Percentiles rank a stretch among this genome's conserved stretches.
Evolutionary conservation across 2,113 vertebrate species (phyloP).

Genomic region (Thermophis baileyi): DNA sequence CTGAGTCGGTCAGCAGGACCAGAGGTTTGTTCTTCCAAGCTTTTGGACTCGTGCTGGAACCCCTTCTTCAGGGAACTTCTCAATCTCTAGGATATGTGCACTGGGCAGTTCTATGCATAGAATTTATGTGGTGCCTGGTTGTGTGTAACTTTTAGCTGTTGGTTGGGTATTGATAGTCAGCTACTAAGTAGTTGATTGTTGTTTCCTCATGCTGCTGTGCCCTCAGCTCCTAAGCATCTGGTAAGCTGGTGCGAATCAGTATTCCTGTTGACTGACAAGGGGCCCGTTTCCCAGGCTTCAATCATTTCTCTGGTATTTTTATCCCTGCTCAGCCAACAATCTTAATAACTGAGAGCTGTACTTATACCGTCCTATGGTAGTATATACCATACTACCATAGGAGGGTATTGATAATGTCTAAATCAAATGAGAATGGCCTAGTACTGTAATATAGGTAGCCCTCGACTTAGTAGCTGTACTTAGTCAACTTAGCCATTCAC

Average conservation of each 20-base stretch:
- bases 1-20: too few relatives aligned
- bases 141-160: background rate
- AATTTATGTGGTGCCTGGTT: background rate
- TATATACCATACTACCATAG: too few relatives aligned
- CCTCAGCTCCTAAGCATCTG: background rate
- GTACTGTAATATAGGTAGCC: too few relatives aligned
- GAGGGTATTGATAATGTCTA: too few relatives aligned
- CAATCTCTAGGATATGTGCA: background rate
- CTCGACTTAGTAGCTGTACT: background rate
- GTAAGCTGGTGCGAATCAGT: background rate
- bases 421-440: too few relatives aligned
- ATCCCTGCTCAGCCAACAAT: background rate
- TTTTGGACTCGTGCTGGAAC: background rate
- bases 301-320: background rate
- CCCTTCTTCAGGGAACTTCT: background rate
- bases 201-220: background rate
- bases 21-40: background rate
- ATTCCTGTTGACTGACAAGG: too few relatives aligned
- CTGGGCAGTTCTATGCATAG: background rate
- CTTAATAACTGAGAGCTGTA: background rate
- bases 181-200: background rate
- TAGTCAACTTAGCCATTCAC: background rate
- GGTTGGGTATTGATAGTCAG: background rate
- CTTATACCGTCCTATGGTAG: too few relatives aligned
- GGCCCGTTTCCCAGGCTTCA: background rate